These are phyloP conservation scores for Plusia festucae DNA, from an alignment of 2,888 invertebrate genomes.

Conservation along the genomic window DNA sequence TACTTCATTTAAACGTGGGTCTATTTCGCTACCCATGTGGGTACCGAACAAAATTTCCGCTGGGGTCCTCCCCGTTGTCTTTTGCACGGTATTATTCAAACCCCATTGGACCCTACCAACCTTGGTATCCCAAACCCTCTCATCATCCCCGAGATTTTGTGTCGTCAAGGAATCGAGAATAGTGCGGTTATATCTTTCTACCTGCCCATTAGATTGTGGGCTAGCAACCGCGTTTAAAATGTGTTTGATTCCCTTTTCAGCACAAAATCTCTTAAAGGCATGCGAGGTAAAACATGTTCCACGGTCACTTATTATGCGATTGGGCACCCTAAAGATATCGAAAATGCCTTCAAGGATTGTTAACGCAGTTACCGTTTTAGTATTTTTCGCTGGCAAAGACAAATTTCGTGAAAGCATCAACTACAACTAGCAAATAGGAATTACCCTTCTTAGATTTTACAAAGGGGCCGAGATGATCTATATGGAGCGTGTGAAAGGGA, in stretches of 20 bases:
- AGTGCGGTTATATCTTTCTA: not conserved
- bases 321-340: not conserved
- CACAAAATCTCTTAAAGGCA: not conserved
- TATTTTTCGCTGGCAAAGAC: not conserved
- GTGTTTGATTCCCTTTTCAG: not conserved
- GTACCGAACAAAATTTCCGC: not conserved
- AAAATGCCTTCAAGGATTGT: not conserved
- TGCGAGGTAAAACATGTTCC: not conserved
- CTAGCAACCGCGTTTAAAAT: not conserved
- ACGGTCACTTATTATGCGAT: not conserved
- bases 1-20: not conserved
- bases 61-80: not conserved
- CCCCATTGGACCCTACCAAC: not conserved
- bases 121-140: not conserved
- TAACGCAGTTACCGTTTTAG: not conserved
- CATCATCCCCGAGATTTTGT: not conserved
- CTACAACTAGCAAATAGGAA: not conserved
- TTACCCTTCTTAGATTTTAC: not conserved
- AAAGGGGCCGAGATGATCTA: not conserved
- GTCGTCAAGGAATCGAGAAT: not conserved
- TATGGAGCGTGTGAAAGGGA: not conserved
- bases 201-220: not conserved
- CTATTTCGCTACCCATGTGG: too few species aligned
- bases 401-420: not conserved
- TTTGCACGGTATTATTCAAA: not conserved